Percentiles rank a stretch among this genome's conserved stretches.
These are phyloP conservation scores for Pholis gunnellus DNA, from an alignment of 2,113 vertebrate species.

Conservation along the genomic window DNA sequence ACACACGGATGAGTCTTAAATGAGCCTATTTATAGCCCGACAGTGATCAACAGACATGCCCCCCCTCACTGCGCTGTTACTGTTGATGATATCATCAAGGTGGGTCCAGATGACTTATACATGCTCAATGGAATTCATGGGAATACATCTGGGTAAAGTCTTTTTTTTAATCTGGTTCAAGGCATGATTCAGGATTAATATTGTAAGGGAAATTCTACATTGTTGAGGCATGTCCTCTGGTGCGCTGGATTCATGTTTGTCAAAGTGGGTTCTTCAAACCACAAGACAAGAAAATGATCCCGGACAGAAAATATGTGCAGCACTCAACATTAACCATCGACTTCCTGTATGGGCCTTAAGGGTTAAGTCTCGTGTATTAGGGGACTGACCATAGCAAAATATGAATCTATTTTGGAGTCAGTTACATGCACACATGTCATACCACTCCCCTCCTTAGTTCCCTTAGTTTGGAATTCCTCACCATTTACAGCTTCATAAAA, in stretches of 20 bases:
- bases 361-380: background rate
- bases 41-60: background rate
- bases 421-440: background rate
- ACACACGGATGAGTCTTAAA: background rate
- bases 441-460: background rate
- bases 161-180: background rate
- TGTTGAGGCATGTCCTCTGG: background rate
- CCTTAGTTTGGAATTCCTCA: background rate
- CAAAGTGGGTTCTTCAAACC: background rate
- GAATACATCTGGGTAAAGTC: background rate
- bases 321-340: background rate
- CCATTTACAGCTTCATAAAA: background rate
- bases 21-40: constrained; percentile 12
- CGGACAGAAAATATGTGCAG: background rate
- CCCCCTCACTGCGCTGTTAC: background rate
- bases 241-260: background rate
- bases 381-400: background rate
- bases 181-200: constrained; percentile 3
- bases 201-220: background rate
- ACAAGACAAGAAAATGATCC: background rate
- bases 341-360: constrained; percentile 19
- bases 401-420: background rate
- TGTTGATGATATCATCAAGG: constrained; percentile 12
- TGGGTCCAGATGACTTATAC: background rate
- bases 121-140: background rate